Base-by-base conservation (phyloP, 2,888 invertebrate genomes). In the Auanema sp. region DNA sequence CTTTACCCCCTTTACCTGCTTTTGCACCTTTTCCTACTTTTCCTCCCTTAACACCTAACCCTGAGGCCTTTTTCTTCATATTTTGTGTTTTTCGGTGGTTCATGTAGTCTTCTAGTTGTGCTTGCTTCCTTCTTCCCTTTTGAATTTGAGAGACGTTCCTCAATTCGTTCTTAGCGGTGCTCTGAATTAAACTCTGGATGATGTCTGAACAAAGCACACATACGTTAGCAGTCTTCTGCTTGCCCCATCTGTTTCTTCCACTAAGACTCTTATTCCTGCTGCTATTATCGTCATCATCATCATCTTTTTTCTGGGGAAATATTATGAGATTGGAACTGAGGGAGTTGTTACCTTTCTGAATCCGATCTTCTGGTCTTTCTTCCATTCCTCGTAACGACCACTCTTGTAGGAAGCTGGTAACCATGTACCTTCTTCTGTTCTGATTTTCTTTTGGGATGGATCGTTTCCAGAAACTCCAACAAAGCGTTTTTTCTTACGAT, bases 401-500 rank as follows among this genome's bases (percentile, higher is more conserved):
- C 92, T 91, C 86, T 95, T 95, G 86, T 92, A 97, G 14, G 79
- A 68, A 0, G 95, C 92, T 0, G 95, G 91, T 77, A 98, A 93
- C 89, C 78, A 75, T 1, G 79, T 78, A 16, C 83, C 98, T 66
- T 93, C 93, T 86, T 98, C 98, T 0, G 96, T 96, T 78, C 90
- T 90, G 72, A 98, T 94, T 86, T 91, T 92, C 60, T 90, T 90
- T 23, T 86, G 85, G 73, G 89, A 64, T 18, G 74, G 71, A 72
- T 83, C 69, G 58, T 75, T 60, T 56, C 71, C 56, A 55, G 68
- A 47, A 51, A 71, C 68, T 24, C 83, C 81, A 41, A 97, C 90
- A 90, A 93, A 94, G 87, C 92, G 95, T 88, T 96, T 97, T 85
- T 91, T 90, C 84, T 93, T 93, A 55, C 93, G 88, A 87, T 97